These are phyloP conservation scores for Nerophis lumbriciformis DNA, from an alignment of 2,113 vertebrate genomes.

Conservation along the genomic window DNA sequence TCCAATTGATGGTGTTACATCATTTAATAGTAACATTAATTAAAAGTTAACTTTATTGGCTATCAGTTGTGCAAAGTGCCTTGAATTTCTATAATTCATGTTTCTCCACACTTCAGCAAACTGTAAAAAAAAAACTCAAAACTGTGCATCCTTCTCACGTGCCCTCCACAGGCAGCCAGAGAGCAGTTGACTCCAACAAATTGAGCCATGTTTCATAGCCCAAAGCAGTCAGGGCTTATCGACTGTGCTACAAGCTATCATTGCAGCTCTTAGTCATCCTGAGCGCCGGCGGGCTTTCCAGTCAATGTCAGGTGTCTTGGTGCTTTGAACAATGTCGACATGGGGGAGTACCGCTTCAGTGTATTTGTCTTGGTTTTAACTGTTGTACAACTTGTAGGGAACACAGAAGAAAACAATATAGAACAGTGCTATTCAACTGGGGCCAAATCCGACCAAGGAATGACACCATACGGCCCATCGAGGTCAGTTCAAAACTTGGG, in stretches of 20 bases:
- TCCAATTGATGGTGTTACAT: constrained; percentile 27
- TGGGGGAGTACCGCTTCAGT: constrained; percentile 1
- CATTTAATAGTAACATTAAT: background rate
- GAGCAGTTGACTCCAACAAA: constrained; percentile 40
- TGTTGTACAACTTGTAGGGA: too few relatives aligned
- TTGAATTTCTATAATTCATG: too few relatives aligned
- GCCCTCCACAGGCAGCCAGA: constrained; percentile 24
- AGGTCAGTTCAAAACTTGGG: too few relatives aligned
- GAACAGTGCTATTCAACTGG: too few relatives aligned
- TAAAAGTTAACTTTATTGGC: too few relatives aligned
- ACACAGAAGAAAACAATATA: too few relatives aligned
- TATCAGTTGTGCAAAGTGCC: too few relatives aligned
- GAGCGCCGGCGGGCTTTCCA: constrained; percentile 39
- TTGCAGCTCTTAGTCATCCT: constrained; percentile 41
- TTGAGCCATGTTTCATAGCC: constrained; percentile 43
- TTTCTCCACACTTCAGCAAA: too few relatives aligned
- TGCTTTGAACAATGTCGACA: constrained; percentile 14
- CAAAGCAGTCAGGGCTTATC: constrained; percentile 44
- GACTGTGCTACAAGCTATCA: constrained; percentile 44
- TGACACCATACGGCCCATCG: too few relatives aligned
- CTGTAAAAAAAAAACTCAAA: constrained; percentile 6
- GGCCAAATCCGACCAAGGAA: too few relatives aligned
- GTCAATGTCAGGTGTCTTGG: constrained; percentile 32
- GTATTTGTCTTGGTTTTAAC: background rate
- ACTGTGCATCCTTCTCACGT: constrained; percentile 22